These are phyloP conservation scores for Loriculus beryllinus DNA, from an alignment of 2,797 vertebrate species.

Conservation along the genomic window DNA sequence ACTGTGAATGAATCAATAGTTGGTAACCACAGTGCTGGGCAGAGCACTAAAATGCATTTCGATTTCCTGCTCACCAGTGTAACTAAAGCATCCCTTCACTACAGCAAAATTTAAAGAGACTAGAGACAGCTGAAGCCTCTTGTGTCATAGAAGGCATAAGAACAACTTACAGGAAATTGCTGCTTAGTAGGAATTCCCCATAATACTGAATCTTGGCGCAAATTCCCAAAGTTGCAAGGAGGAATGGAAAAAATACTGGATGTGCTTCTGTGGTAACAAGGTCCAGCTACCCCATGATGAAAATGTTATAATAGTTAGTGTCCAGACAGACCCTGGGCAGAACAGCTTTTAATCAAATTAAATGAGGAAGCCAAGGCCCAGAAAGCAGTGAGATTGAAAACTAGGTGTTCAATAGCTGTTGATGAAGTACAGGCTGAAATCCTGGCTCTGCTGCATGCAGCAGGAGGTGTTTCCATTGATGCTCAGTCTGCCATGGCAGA, in stretches of 20 bases:
- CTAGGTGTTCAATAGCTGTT: background rate
- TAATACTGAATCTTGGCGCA: background rate
- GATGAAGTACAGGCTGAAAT: background rate
- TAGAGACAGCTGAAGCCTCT: background rate
- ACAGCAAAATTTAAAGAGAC: background rate
- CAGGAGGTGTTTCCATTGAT: accelerated
- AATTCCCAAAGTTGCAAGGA: background rate
- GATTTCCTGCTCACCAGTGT: background rate
- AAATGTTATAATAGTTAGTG: accelerated
- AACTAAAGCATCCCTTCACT: background rate
- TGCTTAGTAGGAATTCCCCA: background rate
- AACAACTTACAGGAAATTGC: background rate
- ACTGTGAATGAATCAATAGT: background rate
- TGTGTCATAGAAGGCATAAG: background rate
- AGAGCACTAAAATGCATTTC: background rate
- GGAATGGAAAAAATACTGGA: background rate
- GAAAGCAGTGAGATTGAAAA: background rate
- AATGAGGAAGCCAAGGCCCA: background rate
- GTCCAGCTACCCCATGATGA: background rate
- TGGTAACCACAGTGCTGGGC: background rate
- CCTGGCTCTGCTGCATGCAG: accelerated
- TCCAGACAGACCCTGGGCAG: background rate
- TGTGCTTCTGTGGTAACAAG: background rate
- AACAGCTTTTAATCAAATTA: background rate
- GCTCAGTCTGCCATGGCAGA: background rate